phyloP scores from a whole-genome alignment of 2,888 invertebrate genomes.

The Dendrolimus houi region DNA sequence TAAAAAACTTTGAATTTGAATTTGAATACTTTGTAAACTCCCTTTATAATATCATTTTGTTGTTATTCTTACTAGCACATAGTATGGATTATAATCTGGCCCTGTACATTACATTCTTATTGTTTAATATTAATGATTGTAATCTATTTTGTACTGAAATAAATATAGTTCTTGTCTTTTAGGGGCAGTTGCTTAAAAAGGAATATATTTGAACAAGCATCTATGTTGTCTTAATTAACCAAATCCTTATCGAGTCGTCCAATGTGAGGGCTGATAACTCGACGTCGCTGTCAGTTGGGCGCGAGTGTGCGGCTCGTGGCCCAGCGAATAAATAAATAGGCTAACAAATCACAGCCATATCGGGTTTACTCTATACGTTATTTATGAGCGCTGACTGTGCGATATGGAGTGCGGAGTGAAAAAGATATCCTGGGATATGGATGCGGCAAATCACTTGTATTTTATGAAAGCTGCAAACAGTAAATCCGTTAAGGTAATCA shows the following conservation, averaged over 20 bases:
- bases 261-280: neutral
- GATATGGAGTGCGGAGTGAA: conserved; percentile 26
- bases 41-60: no score
- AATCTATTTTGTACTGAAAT: no score
- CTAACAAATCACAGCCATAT: conserved; percentile 64
- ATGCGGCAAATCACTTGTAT: conserved; percentile 16
- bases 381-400: conserved; percentile 58
- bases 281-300: neutral
- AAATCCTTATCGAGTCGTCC: neutral
- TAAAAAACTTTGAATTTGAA: no score
- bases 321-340: conserved; percentile 55
- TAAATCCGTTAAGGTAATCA: no score
- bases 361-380: conserved; percentile 66
- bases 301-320: neutral
- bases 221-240: neutral
- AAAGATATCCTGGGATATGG: conserved; percentile 7
- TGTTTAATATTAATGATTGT: no score
- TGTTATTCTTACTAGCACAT: no score
- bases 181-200: no score
- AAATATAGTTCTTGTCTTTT: no score
- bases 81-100: no score
- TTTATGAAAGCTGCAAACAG: neutral
- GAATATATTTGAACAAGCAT: neutral
- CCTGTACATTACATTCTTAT: no score
- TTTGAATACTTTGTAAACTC: no score